Base-by-base conservation (phyloP, 2,888 invertebrate genomes). In the Ectobius pallidus region DNA sequence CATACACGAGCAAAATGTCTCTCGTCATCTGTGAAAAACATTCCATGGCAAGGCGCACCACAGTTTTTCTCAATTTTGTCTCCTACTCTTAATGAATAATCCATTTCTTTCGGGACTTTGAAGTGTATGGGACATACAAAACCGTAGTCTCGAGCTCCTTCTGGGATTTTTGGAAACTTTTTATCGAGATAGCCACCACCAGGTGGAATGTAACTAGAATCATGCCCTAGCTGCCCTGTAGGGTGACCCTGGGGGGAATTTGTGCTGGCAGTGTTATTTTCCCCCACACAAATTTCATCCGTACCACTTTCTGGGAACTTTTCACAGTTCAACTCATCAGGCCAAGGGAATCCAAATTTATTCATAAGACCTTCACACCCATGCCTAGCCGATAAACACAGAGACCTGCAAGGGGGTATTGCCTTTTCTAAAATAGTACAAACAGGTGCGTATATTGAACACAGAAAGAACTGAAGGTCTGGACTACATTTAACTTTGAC, bases 401-500 rank as follows among this genome's bases (percentile, higher is more conserved):
- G 86, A 70, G 94, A 92, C 72, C 93, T 87, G 82, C 97, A 98
- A 0, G 97, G 97, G 2, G 95, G 96, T 78, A 97, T 89, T 0
- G 97, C 92, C 75, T 88, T 87, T 63, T 96, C 95, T 78, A 98
- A 85, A 77, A 96, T 95, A 1, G 98, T 98, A 83, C 99, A 99
- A 6, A 98, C 94, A 0, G 99, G 99, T 14, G 94, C 95, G 83
- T 94, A 98, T 77, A 99, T 90, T 1, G 97, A 93, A 84, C 99
- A 99, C 73, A 99, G 86, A 83, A 99, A 99, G 79, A 98, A 92
- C 82, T 96, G 94, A 75, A 99, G 86, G 81, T 97, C 95, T 0
- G 95, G 92, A 78, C 96, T 96, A 83, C 99, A 99, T 79, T 94
- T 92, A 74, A 97, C 91, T 86, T 97, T 98, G 67, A 98, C 94